These are phyloP conservation scores for Rhinopomastus cyanomelas DNA, from an alignment of 2,113 vertebrate genomes.

Conservation along the genomic window DNA sequence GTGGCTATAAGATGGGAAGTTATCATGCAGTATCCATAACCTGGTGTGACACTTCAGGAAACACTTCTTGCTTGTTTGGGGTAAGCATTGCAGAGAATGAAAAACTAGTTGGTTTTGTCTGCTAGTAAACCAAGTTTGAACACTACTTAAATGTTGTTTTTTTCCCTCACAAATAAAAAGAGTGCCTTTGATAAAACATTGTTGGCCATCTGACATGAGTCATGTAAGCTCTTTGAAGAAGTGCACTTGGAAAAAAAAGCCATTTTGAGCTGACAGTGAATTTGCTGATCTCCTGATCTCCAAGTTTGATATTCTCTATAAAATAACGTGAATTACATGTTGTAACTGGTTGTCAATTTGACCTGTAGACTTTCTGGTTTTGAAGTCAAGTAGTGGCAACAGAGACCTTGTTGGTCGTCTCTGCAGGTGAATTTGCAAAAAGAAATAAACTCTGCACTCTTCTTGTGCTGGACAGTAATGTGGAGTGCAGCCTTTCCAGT, in stretches of 20 bases:
- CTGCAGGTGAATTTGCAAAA: not conserved
- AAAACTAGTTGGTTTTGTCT: not conserved
- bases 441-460: not conserved
- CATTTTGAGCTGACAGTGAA: not conserved
- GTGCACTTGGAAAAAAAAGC: not conserved
- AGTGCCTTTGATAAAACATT: not conserved
- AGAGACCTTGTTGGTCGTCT: not conserved
- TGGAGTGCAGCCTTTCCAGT: not conserved
- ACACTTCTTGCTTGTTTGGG: not conserved
- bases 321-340: too few relatives aligned
- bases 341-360: too few relatives aligned
- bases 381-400: not conserved
- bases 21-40: not conserved
- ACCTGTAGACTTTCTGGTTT: not conserved
- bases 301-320: not conserved
- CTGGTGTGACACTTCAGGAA: not conserved
- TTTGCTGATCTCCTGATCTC: not conserved
- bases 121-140: not conserved
- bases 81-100: not conserved
- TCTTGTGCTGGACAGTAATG: not conserved
- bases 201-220: not conserved
- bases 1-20: not conserved
- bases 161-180: not conserved
- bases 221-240: not conserved
- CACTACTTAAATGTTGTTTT: not conserved